Base-by-base conservation (phyloP, 1,140 invertebrate genomes). In the Prorops nasuta region DNA sequence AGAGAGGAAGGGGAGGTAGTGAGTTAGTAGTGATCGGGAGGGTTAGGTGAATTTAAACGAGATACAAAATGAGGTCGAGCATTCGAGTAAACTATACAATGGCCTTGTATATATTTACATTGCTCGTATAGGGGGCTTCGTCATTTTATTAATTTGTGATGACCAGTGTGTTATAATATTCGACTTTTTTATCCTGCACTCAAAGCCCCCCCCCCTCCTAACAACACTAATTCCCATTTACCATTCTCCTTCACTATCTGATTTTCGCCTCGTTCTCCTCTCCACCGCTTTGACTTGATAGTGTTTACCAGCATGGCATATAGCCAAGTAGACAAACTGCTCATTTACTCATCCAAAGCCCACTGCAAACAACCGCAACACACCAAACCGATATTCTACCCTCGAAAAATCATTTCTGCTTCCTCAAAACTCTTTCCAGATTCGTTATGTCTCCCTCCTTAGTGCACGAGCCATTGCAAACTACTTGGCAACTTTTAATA, bases 181-280 rank as follows among this genome's bases (percentile, higher is more conserved):
- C n/a, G n/a, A n/a, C n/a, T n/a, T n/a, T n/a, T n/a, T n/a, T n/a
- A n/a, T n/a, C n/a, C n/a, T n/a, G n/a, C n/a, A n/a, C n/a, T n/a
- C n/a, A n/a, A n/a, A n/a, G n/a, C n/a, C n/a, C n/a, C n/a, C n/a
- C n/a, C n/a, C n/a, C n/a, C n/a, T n/a, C n/a, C n/a, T n/a, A n/a
- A n/a, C n/a, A n/a, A n/a, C n/a, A n/a, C n/a, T n/a, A n/a, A n/a
- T n/a, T n/a, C n/a, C n/a, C n/a, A n/a, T n/a, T n/a, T n/a, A n/a
- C n/a, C n/a, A n/a, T n/a, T 37, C 38, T 44, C 15, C 18, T 22
- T 35, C 28, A 17, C 55, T 57, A 58, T 49, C 37, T 53, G 24
- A 31, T 53, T 57, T 53, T 58, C 56, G 44, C 49, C 45, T 58
- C 55, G 53, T 58, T 58, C 58, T 44, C 40, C 55, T 51, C 31